phyloP scores from a whole-genome alignment of 1,140 invertebrate genomes.

The Cyclina sinensis region DNA sequence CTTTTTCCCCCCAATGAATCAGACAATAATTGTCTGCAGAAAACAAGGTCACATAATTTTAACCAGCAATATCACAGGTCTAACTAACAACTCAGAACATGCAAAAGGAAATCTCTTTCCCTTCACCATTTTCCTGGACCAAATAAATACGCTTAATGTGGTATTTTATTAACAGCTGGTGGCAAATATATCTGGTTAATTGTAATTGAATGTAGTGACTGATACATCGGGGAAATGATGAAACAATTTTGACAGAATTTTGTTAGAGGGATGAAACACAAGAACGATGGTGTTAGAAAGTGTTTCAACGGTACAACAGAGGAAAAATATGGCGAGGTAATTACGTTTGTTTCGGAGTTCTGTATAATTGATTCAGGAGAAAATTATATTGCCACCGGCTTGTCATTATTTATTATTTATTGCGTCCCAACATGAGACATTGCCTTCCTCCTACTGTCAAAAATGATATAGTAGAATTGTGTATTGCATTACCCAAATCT shows the following conservation, averaged over 20 bases:
- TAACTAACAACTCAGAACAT: no score
- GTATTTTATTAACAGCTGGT: neutral
- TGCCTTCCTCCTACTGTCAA: constrained; percentile 11
- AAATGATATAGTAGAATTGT: neutral
- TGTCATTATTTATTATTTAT: constrained; percentile 31
- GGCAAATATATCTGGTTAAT: constrained; percentile 14
- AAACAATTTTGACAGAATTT: constrained; percentile 28
- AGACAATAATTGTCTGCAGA: no score
- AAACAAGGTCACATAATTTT: no score
- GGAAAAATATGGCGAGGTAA: neutral
- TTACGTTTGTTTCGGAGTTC: neutral
- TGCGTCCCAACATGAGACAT: neutral
- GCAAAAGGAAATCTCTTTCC: no score
- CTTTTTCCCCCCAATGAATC: no score
- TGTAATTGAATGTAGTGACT: neutral
- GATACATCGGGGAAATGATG: neutral
- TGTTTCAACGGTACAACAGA: neutral
- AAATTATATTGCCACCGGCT: constrained; percentile 14
- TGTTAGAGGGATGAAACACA: neutral
- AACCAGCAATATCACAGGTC: no score
- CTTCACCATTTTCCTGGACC: no score
- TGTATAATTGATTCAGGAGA: constrained; percentile 5
- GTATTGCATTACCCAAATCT: no score
- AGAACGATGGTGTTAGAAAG: neutral
- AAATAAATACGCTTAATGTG: no score